A percentile compares a stretch with the other conserved stretches of the same genome.
phyloP scores from a whole-genome alignment of 1,140 invertebrate species.

The Heliconius melpomene region DNA sequence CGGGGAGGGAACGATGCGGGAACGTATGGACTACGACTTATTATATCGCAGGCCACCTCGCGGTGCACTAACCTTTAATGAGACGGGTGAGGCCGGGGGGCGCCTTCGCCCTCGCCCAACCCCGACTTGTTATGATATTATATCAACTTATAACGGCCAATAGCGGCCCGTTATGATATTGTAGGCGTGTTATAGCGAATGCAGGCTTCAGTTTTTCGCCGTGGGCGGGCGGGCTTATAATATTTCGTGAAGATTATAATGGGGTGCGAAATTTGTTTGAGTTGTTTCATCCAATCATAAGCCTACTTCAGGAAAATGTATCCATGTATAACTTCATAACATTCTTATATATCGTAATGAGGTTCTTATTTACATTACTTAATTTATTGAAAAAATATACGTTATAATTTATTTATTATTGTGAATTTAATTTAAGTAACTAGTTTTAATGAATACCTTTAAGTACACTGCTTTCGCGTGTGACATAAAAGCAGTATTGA shows the following conservation, averaged over 20 bases:
- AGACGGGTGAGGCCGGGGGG: slow-evolving; percentile 55
- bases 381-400: not conserved
- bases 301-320: slow-evolving; percentile 14
- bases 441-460: slow-evolving; percentile 19
- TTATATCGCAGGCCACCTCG: slow-evolving; percentile 69
- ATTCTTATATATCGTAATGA: not conserved
- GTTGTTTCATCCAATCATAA: slow-evolving; percentile 55
- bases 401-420: not conserved
- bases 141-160: slow-evolving; percentile 78
- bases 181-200: slow-evolving; percentile 65
- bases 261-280: slow-evolving; percentile 58
- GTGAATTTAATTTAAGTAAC: not conserved
- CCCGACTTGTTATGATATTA: slow-evolving; percentile 79
- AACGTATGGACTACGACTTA: slow-evolving; percentile 70
- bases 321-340: not conserved
- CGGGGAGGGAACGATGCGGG: slow-evolving; percentile 56
- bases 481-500: slow-evolving; percentile 55
- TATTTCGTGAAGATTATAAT: slow-evolving; percentile 79
- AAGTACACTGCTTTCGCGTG: slow-evolving; percentile 9
- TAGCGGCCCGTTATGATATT: slow-evolving; percentile 78
- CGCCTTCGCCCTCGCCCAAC: slow-evolving; percentile 67
- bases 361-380: not conserved
- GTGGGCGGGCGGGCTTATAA: slow-evolving; percentile 77
- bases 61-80: slow-evolving; percentile 77
- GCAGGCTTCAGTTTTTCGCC: slow-evolving; percentile 69